Evolutionary conservation across 2,113 vertebrate genomes (phyloP).

Genomic region (Ascaphus truei): DNA sequence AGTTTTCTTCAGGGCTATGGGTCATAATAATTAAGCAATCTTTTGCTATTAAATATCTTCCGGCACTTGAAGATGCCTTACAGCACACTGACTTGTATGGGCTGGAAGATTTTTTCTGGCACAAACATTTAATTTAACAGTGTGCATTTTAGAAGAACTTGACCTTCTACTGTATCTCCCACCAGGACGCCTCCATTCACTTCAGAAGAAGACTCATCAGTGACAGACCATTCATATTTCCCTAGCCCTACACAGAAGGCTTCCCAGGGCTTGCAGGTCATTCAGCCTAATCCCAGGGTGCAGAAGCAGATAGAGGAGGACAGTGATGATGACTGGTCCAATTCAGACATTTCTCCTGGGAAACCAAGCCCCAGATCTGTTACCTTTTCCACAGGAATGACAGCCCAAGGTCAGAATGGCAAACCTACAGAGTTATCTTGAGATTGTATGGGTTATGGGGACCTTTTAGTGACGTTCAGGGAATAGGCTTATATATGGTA

Average conservation of each 20-base stretch:
- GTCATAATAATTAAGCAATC: too few species aligned
- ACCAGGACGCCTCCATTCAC: slow-evolving; percentile 22
- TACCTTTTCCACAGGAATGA: neutral
- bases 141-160: too few species aligned
- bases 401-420: slow-evolving; percentile 28
- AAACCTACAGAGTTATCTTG: too few species aligned
- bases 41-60: too few species aligned
- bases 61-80: too few species aligned
- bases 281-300: neutral
- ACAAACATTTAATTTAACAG: neutral
- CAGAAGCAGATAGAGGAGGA: neutral
- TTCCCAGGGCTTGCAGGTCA: neutral
- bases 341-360: slow-evolving; percentile 46
- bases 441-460: too few species aligned
- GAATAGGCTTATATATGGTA: too few species aligned
- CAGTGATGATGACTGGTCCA: slow-evolving; percentile 41
- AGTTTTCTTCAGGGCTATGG: too few species aligned
- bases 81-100: too few species aligned
- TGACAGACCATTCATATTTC: neutral
- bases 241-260: neutral
- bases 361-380: slow-evolving; percentile 1
- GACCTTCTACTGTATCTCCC: neutral
- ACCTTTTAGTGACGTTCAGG: too few species aligned
- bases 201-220: slow-evolving; percentile 7
- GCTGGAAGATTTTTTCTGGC: too few species aligned